phyloP scores from a whole-genome alignment of 2,888 invertebrate species.

The Agonum fuliginosum region DNA sequence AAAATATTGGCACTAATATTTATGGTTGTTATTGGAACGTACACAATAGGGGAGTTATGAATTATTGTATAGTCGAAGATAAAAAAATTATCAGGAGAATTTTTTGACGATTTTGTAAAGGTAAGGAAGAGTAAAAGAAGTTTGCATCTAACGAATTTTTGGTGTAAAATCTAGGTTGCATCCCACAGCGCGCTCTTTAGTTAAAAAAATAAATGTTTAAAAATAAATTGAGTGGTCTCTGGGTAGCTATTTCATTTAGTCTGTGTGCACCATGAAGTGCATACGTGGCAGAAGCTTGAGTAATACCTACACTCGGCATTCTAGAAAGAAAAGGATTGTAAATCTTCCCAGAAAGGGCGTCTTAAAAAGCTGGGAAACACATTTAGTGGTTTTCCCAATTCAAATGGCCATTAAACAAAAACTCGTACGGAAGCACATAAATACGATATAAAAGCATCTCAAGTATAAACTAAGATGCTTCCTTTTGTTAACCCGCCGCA shows the following conservation, averaged over 20 bases:
- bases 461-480: slow-evolving; percentile 24
- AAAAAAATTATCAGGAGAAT: no score
- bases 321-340: slow-evolving; percentile 48
- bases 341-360: slow-evolving; percentile 53
- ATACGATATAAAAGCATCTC: slow-evolving; percentile 52
- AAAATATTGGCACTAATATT: no score
- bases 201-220: slow-evolving; percentile 25
- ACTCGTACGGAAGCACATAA: slow-evolving; percentile 56
- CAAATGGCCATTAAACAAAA: slow-evolving; percentile 57
- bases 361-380: slow-evolving; percentile 58
- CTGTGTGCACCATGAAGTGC: slow-evolving; percentile 48
- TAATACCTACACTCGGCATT: slow-evolving; percentile 23
- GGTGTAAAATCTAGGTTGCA: no score
- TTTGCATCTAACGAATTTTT: no score
- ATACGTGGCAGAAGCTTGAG: slow-evolving; percentile 53
- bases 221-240: slow-evolving; percentile 37
- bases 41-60: no score
- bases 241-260: slow-evolving; percentile 26
- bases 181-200: no score
- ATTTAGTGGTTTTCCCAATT: slow-evolving; percentile 58
- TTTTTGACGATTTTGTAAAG: no score
- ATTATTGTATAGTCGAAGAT: no score
- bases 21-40: no score
- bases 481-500: slow-evolving; percentile 13
- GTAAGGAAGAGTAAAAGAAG: no score